Evolutionary conservation across 2,888 invertebrate genomes (phyloP), one percentile per base, ranked within the genome.

Genomic region (Neoaliturus tenellus): DNA sequence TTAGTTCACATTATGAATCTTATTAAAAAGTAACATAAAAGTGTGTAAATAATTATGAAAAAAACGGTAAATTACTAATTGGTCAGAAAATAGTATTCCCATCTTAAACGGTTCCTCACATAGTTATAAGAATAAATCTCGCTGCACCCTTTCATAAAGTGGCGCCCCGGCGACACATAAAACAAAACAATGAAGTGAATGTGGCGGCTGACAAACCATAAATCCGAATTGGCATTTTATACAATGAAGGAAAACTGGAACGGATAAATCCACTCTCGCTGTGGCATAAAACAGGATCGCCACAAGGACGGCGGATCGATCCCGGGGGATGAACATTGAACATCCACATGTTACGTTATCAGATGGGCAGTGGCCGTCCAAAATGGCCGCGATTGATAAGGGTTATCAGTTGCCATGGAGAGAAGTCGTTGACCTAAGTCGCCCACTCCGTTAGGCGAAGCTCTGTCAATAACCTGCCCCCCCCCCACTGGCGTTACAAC

Each of bases 341-440:
- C 51, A 51, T 51, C 51, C 51, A 23, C 51, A 39, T 39, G 44
- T 44, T 55, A n/a, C 51, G 17, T 62, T 62, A 62, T 62, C 62
- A 62, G 62, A 62, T 62, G 62, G 62, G 62, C 31, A 28, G 62
- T 17, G 55, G 48, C 17, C n/a, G 25, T 28, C 28, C 62, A 62
- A 28, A 8, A 62, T 62, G 62, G 62, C 62, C 28, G 62, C 62
- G 62, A 62, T 62, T 62, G 62, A 62, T 62, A 62, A 62, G 28
- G 44, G 28, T 28, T 62, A 62, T 62, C 62, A 28, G 62, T 62
- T 62, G 62, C 62, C 31, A 62, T 62, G 62, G 62, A 62, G 62
- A 62, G 62, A 17, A 62, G 62, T 62, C 62, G 17, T 62, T 62
- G 62, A 62, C 62, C 62, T 28, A 62, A 62, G 62, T 14, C 62